These are phyloP conservation scores for Drosophila takahashii DNA, from an alignment of 1,140 invertebrate genomes.

Conservation along the genomic window DNA sequence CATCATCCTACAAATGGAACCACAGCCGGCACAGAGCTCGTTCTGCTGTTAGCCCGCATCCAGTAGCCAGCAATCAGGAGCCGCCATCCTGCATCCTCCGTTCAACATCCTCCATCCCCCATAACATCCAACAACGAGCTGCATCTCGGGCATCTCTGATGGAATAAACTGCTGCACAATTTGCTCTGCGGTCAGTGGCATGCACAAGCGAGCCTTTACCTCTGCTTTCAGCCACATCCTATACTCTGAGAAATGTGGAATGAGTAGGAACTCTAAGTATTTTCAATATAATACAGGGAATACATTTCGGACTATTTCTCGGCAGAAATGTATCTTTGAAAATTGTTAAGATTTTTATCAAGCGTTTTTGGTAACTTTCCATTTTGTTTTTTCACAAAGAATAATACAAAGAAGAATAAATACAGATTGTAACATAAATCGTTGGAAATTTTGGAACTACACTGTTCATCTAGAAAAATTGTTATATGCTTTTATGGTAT, in stretches of 20 bases:
- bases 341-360: too few relatives aligned
- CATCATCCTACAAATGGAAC: conserved; percentile 39
- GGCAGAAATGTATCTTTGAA: too few relatives aligned
- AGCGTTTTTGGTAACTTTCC: too few relatives aligned
- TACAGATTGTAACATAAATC: too few relatives aligned
- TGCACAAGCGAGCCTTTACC: conserved; percentile 15
- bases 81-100: conserved; percentile 4
- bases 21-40: conserved; percentile 11
- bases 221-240: not conserved
- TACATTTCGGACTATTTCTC: not conserved
- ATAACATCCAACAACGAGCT: conserved; percentile 10
- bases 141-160: conserved; percentile 47
- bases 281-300: not conserved
- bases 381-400: too few relatives aligned
- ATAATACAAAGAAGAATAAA: too few relatives aligned
- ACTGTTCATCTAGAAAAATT: too few relatives aligned
- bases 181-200: conserved; percentile 55
- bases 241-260: not conserved
- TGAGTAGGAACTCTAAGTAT: not conserved
- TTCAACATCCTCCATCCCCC: not conserved
- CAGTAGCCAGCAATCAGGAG: conserved; percentile 13
- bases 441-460: too few relatives aligned
- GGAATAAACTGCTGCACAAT: conserved; percentile 63
- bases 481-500: too few relatives aligned
- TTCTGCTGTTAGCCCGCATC: conserved; percentile 18